A percentile compares a stretch with the other conserved stretches of the same genome.
phyloP scores from a whole-genome alignment of 2,797 vertebrate genomes.

The Synaphobranchus kaupii region DNA sequence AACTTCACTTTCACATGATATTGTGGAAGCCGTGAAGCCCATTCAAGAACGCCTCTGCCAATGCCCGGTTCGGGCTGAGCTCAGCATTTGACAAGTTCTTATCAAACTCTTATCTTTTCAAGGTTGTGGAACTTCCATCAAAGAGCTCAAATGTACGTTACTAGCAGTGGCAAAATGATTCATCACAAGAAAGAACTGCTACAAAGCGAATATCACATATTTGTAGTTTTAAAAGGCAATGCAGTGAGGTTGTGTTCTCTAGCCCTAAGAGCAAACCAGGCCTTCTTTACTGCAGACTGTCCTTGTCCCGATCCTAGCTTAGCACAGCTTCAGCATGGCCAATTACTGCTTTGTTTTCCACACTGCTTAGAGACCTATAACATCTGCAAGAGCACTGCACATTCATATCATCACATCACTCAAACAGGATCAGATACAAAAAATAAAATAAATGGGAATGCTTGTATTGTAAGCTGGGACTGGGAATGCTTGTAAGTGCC shows the following conservation, averaged over 20 bases:
- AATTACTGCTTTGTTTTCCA: background rate
- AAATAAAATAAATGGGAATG: too few species aligned
- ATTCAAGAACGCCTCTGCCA: background rate
- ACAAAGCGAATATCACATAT: background rate
- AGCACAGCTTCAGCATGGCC: background rate
- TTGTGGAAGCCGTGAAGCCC: constrained; percentile 16
- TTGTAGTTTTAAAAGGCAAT: background rate
- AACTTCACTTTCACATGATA: constrained; percentile 25
- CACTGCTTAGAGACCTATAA: background rate
- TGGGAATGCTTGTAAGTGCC: too few species aligned
- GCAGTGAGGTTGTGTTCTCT: background rate
- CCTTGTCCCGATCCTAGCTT: background rate
- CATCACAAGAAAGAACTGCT: background rate
- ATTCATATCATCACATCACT: background rate
- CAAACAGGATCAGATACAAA: background rate
- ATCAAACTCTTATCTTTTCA: constrained; percentile 21
- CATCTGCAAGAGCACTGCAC: background rate
- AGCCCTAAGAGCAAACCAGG: background rate
- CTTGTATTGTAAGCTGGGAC: too few species aligned
- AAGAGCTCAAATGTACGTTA: background rate
- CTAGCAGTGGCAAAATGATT: background rate
- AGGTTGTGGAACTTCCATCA: constrained; percentile 13
- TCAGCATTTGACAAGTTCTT: constrained; percentile 9
- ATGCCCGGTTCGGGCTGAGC: background rate
- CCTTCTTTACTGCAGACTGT: background rate